phyloP scores from a whole-genome alignment of 2,888 invertebrate genomes.

The Eupithecia vulgata region DNA sequence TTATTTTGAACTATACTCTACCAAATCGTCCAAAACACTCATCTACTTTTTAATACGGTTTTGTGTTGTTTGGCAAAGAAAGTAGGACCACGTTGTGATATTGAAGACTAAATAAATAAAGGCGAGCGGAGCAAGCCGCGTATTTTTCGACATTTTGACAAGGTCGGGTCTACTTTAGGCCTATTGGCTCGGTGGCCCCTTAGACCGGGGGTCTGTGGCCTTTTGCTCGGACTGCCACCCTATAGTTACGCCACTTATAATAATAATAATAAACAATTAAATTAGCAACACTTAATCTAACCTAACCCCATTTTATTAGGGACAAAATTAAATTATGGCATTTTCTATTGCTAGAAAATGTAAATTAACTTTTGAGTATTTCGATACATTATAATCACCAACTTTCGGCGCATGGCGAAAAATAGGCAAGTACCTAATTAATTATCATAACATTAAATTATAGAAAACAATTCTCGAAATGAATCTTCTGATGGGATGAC shows the following conservation, averaged over 20 bases:
- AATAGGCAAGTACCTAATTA: neutral
- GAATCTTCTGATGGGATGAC: neutral
- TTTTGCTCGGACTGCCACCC: neutral
- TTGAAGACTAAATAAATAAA: neutral
- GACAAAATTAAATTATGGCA: neutral
- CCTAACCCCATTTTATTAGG: neutral
- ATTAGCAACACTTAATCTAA: constrained; percentile 3
- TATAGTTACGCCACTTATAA: neutral
- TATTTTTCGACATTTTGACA: neutral
- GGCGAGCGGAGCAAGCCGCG: neutral
- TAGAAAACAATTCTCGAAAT: neutral
- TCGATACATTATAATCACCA: neutral
- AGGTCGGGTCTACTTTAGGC: neutral
- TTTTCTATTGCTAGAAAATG: constrained; percentile 13
- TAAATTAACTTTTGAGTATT: constrained; percentile 1
- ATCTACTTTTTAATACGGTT: too few relatives aligned
- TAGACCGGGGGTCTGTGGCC: neutral
- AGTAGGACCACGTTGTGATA: neutral
- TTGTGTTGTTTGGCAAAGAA: too few relatives aligned
- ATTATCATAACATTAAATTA: neutral
- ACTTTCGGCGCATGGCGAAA: neutral
- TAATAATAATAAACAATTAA: constrained; percentile 6
- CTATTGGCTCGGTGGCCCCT: neutral
- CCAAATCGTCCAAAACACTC: too few relatives aligned
- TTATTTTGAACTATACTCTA: too few relatives aligned